Conservation (phyloP, 2,888 invertebrate genomes). For the Tanypteryx hageni region DNA sequence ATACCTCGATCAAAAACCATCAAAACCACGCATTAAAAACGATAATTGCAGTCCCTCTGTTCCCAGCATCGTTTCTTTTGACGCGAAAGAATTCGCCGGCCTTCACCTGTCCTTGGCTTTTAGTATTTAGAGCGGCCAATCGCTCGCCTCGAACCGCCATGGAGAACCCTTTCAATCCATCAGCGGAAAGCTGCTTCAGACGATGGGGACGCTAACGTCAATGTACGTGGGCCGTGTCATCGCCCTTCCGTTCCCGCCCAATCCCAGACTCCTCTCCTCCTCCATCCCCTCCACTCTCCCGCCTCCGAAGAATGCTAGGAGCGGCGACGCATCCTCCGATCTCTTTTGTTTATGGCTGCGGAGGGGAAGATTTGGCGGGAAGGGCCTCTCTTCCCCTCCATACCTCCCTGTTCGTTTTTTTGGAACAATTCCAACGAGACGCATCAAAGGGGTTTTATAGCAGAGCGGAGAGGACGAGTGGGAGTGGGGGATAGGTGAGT, state of each 20-base stretch:
- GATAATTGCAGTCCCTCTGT: not conserved
- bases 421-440: not conserved
- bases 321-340: not conserved
- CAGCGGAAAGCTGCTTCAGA: not conserved
- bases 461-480: not conserved
- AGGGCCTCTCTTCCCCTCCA: not conserved
- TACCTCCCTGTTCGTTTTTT: not conserved
- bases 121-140: slow-evolving; percentile 29
- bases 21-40: not conserved
- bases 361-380: not conserved
- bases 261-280: not conserved
- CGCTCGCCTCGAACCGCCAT: not conserved
- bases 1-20: no score
- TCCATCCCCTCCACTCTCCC: not conserved
- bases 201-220: not conserved
- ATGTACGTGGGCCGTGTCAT: slow-evolving; percentile 44
- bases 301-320: slow-evolving; percentile 20
- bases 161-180: not conserved
- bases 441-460: not conserved
- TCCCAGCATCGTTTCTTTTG: not conserved
- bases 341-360: slow-evolving; percentile 37
- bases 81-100: slow-evolving; percentile 11
- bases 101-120: slow-evolving; percentile 48
- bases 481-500: not conserved
- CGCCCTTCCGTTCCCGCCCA: not conserved